Percentiles rank a stretch among this genome's conserved stretches.
phyloP scores from a whole-genome alignment of 2,113 vertebrate genomes.

The Apteryx mantelli region DNA sequence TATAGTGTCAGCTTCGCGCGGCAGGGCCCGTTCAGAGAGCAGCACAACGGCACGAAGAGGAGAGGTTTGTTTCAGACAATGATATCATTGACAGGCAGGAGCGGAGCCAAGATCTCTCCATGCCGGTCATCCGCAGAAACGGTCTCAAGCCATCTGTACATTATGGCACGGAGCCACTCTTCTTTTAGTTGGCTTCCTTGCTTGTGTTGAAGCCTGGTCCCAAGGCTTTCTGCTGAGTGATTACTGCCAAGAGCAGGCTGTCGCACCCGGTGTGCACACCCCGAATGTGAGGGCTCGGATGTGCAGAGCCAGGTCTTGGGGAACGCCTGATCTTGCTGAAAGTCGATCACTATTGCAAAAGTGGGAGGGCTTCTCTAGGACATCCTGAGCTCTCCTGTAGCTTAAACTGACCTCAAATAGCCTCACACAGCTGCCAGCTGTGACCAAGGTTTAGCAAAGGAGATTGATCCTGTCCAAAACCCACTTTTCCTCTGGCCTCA shows the following conservation, averaged over 20 bases:
- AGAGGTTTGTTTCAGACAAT: slow-evolving; percentile 68
- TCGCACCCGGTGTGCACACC: neutral
- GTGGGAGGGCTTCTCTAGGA: neutral
- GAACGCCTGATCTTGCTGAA: slow-evolving; percentile 1
- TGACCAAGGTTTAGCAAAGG: neutral
- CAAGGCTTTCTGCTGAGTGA: slow-evolving; percentile 80
- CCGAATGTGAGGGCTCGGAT: neutral
- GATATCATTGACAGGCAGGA: slow-evolving; percentile 69
- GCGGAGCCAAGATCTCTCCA: neutral
- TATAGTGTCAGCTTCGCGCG: neutral
- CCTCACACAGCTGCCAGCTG: neutral
- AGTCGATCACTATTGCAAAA: neutral
- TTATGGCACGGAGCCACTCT: slow-evolving; percentile 70
- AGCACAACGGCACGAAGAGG: neutral
- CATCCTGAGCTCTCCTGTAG: neutral
- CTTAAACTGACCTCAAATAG: neutral
- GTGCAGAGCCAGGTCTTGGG: neutral
- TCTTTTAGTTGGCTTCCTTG: neutral
- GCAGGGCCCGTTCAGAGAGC: neutral
- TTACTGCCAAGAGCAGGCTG: slow-evolving; percentile 48
- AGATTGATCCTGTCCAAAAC: neutral
- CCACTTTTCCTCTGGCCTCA: neutral
- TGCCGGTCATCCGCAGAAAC: slow-evolving; percentile 38
- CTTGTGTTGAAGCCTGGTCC: neutral
- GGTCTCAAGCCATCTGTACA: slow-evolving; percentile 70